These are phyloP conservation scores for Chaetodon auriga DNA, from an alignment of 2,113 vertebrate genomes.

Conservation along the genomic window DNA sequence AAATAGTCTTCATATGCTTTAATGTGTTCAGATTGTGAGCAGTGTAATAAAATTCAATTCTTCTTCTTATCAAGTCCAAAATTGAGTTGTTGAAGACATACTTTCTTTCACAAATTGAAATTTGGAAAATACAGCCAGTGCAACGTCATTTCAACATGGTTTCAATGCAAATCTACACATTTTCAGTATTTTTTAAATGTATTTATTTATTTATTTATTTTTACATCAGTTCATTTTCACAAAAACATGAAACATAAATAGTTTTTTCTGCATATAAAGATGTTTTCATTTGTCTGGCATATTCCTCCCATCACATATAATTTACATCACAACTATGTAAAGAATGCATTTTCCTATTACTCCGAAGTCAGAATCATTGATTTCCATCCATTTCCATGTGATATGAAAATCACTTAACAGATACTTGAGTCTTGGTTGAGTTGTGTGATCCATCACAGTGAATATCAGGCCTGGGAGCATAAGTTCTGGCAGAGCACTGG, in stretches of 20 bases:
- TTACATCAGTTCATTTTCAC: neutral
- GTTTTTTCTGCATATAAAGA: neutral
- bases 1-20: neutral
- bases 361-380: neutral
- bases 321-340: neutral
- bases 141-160: too few relatives aligned
- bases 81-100: too few relatives aligned
- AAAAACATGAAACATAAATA: neutral
- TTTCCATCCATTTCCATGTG: neutral
- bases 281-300: neutral
- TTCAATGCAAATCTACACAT: neutral
- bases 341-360: neutral
- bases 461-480: neutral
- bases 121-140: too few relatives aligned
- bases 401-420: neutral
- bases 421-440: neutral
- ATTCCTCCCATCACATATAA: neutral
- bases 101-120: too few relatives aligned
- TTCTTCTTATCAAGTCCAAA: neutral
- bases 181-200: neutral
- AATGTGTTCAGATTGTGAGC: neutral
- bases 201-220: neutral
- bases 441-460: neutral
- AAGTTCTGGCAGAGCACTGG: neutral
- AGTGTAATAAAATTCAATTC: neutral